Conservation (phyloP, 2,888 invertebrate species). For the Calameuta pallipes region DNA sequence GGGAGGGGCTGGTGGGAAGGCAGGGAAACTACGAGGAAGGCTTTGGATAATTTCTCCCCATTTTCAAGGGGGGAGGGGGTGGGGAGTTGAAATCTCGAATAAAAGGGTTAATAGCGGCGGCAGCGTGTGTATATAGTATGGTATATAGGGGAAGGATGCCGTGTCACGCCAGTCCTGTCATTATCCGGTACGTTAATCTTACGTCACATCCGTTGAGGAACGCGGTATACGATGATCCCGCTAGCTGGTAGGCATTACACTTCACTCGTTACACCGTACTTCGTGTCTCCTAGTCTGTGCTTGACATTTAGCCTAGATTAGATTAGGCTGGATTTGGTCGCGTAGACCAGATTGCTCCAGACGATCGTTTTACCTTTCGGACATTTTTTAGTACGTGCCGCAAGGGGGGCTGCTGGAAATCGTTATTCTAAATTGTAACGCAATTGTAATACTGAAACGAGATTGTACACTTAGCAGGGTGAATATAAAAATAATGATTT, state of each 20-base stretch:
- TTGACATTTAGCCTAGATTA: background rate
- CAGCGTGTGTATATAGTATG: background rate
- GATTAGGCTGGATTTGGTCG: background rate
- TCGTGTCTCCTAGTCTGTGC: background rate
- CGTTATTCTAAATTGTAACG: background rate
- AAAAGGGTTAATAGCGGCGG: background rate
- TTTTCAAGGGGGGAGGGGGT: background rate
- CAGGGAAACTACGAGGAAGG: background rate
- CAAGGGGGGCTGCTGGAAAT: background rate
- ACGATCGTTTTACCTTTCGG: background rate
- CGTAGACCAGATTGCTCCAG: background rate
- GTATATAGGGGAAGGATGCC: background rate
- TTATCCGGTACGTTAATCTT: conserved; percentile 49
- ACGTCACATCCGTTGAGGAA: conserved; percentile 27
- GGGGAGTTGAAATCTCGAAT: background rate
- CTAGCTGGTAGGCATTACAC: background rate
- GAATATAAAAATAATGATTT: background rate
- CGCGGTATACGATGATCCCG: conserved; percentile 16
- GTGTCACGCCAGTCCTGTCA: conserved; percentile 20
- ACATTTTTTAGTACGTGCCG: background rate
- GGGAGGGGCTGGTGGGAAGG: background rate
- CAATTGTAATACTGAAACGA: background rate
- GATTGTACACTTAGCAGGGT: background rate
- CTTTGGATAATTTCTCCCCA: background rate
- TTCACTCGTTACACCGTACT: background rate